Percentiles rank a stretch among this genome's conserved stretches.
These are phyloP conservation scores for Cyanoderma ruficeps DNA, from an alignment of 2,113 vertebrate genomes.

Conservation along the genomic window DNA sequence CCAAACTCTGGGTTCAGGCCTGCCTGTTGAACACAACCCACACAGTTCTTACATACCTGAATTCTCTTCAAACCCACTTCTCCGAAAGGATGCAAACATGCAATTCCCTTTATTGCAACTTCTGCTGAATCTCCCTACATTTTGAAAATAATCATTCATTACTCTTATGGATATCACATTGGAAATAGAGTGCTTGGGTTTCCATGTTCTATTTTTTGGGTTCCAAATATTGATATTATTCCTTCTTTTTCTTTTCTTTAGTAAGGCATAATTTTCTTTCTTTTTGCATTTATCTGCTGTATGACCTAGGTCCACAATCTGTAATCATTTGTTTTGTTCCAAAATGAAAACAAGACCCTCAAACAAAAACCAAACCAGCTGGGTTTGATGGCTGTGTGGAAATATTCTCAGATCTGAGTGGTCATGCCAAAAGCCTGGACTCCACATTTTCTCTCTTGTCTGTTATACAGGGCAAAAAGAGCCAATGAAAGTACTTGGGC, in stretches of 20 bases:
- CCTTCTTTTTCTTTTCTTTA: neutral
- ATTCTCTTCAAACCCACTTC: slow-evolving; percentile 37
- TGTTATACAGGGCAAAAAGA: neutral
- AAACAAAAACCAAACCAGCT: neutral
- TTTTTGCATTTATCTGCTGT: neutral
- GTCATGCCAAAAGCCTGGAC: slow-evolving; percentile 28
- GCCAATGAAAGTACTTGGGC: neutral
- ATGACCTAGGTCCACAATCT: neutral
- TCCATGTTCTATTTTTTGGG: neutral
- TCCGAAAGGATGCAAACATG: neutral
- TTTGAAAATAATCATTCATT: neutral
- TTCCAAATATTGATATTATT: neutral
- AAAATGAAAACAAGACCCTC: neutral
- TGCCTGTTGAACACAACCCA: neutral
- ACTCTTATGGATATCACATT: neutral
- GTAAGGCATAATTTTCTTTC: neutral
- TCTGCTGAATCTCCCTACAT: neutral
- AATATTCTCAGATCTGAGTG: neutral
- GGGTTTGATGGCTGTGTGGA: neutral
- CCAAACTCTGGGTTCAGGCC: neutral
- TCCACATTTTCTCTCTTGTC: slow-evolving; percentile 25
- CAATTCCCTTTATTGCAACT: neutral
- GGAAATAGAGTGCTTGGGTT: neutral
- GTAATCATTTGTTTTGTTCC: neutral
- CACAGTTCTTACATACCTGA: neutral